These are phyloP conservation scores for Xestoiulus laeticollis DNA, from an alignment of 2,888 invertebrate species.

Conservation along the genomic window DNA sequence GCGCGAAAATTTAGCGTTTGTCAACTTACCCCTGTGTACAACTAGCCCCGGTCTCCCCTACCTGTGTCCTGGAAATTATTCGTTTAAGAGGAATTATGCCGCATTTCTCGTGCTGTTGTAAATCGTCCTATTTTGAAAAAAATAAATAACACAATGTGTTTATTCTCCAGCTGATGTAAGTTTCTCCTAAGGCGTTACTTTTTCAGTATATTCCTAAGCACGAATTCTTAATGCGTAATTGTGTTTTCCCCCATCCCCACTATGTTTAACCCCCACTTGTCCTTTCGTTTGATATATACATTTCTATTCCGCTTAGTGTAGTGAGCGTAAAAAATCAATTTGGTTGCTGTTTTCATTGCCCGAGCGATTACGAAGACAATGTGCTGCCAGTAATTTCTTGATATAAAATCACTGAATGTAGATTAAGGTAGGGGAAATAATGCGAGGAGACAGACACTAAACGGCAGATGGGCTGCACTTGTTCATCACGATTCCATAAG, in stretches of 20 bases:
- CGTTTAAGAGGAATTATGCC: no score
- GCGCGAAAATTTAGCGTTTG: no score
- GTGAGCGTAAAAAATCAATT: background rate
- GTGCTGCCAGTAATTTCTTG: constrained; percentile 8
- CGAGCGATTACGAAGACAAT: background rate
- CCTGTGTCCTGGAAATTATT: no score
- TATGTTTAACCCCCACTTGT: background rate
- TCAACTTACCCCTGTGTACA: no score
- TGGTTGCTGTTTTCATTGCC: background rate
- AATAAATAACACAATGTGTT: no score
- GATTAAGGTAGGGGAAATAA: background rate
- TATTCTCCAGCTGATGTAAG: no score
- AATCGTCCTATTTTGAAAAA: no score
- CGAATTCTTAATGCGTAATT: background rate
- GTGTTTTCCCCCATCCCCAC: background rate
- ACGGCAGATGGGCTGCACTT: background rate
- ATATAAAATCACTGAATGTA: constrained; percentile 23
- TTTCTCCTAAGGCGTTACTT: no score
- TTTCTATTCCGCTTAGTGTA: constrained; percentile 6
- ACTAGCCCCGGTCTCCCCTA: no score
- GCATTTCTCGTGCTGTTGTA: no score
- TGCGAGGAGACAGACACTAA: background rate
- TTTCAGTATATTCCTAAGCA: background rate
- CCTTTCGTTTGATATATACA: background rate
- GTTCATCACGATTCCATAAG: background rate